phyloP scores from a whole-genome alignment of 2,113 vertebrate species.

The Bufo gargarizans region DNA sequence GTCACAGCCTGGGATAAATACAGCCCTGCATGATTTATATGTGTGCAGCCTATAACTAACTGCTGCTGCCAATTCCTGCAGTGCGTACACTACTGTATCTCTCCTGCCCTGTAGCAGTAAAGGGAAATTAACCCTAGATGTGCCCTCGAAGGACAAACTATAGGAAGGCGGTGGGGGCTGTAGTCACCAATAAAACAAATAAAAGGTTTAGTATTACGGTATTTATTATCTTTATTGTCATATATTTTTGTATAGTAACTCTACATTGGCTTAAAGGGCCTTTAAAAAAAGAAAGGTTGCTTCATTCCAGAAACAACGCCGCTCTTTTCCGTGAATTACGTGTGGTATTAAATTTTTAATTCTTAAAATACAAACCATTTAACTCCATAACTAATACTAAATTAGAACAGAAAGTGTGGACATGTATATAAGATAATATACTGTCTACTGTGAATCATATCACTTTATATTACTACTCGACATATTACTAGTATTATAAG shows the following conservation, averaged over 20 bases:
- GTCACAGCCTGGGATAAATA: conserved; percentile 48
- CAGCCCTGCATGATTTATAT: conserved; percentile 50
- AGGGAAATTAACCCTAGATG: conserved; percentile 31
- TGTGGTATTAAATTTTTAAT: background rate
- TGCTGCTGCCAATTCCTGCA: conserved; percentile 20
- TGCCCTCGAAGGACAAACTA: background rate
- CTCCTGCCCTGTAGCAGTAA: conserved; percentile 45
- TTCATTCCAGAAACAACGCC: background rate
- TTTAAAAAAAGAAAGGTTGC: background rate
- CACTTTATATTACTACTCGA: too few species aligned
- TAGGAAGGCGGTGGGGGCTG: background rate
- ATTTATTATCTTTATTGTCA: too few species aligned
- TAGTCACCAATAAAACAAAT: background rate
- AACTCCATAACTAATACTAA: too few species aligned
- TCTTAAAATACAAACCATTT: too few species aligned
- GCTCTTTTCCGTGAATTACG: background rate
- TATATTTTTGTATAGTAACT: background rate
- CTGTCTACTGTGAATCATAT: too few species aligned
- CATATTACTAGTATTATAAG: too few species aligned
- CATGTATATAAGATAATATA: too few species aligned
- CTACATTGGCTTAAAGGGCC: background rate
- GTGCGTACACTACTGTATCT: conserved; percentile 5
- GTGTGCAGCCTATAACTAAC: conserved; percentile 25
- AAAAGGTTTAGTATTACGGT: too few species aligned
- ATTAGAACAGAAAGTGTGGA: too few species aligned